Percentiles rank a stretch among this genome's conserved stretches.
These are phyloP conservation scores for Cyclophora albipunctata DNA, from an alignment of 2,888 invertebrate genomes.

Conservation along the genomic window DNA sequence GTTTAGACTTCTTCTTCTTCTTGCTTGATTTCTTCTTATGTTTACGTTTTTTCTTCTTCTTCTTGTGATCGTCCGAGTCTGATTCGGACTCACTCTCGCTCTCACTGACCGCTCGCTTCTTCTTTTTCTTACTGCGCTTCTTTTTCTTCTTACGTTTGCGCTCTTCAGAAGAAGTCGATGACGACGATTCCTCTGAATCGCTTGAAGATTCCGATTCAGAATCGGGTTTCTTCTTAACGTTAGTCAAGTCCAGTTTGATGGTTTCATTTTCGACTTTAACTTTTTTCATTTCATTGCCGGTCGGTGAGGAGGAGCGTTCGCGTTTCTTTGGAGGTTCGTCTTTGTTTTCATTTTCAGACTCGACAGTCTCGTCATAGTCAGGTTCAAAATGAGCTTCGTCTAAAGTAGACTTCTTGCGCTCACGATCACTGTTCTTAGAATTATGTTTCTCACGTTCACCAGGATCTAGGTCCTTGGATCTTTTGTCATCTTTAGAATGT, in stretches of 20 bases:
- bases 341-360: conserved; percentile 78
- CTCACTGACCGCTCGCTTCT: conserved; percentile 76
- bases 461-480: conserved; percentile 21
- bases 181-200: conserved; percentile 67
- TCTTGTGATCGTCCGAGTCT: conserved; percentile 79
- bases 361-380: conserved; percentile 79
- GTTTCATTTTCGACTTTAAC: conserved; percentile 53
- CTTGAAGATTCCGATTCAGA: conserved; percentile 61
- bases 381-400: conserved; percentile 85
- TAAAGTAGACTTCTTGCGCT: conserved; percentile 79
- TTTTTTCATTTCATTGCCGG: conserved; percentile 45
- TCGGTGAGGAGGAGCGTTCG: conserved; percentile 48
- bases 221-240: conserved; percentile 66
- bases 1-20: conserved; percentile 82
- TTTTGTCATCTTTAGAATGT: conserved; percentile 40
- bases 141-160: conserved; percentile 79
- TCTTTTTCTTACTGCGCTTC: conserved; percentile 77
- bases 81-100: conserved; percentile 80
- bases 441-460: conserved; percentile 33
- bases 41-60: conserved; percentile 81
- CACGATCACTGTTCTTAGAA: conserved; percentile 43
- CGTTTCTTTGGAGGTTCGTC: conserved; percentile 64
- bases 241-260: conserved; percentile 67
- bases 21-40: conserved; percentile 81
- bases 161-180: conserved; percentile 67